Base-by-base conservation (phyloP, 1,140 invertebrate genomes). In the Eurosta solidaginis region DNA sequence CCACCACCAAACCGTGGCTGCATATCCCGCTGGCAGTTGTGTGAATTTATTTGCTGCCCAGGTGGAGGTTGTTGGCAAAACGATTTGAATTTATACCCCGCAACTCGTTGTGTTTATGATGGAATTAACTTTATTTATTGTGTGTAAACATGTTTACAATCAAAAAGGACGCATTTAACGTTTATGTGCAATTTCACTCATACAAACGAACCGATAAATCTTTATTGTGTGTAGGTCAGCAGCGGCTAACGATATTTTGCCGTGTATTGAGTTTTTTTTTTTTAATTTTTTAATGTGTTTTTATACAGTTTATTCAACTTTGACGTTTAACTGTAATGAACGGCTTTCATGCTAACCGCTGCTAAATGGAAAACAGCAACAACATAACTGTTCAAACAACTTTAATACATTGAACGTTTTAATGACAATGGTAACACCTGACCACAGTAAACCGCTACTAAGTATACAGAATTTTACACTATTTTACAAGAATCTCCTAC, bases 121-220 rank as follows among this genome's bases (percentile, higher is more conserved):
- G 54, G 54, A 29, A 33, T 59, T 59, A 59, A 33, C n/a, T 68
- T 22, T 68, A 68, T 68, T 68, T 68, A 68, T 42, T 68, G 59
- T 40, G 59, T 68, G 6, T 17, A 68, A 68, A 68, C 59, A 68
- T 40, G 59, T 68, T 42, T 40, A 22, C 59, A 40, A 29, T 68
- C 59, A 33, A 17, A 40, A 68, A 68, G 59, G 59, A 68, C 59
- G 7, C 33, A 40, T 68, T 68, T 40, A 68, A 36, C n/a, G 29
- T 36, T 68, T 40, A 68, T 36, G 1, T 4, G 20, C 10, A 4
- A 4, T 52, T 52, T n/a, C n/a, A n/a, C n/a, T n/a, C n/a, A n/a
- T n/a, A n/a, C n/a, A n/a, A n/a, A n/a, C n/a, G n/a, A n/a, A n/a
- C n/a, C n/a, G n/a, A n/a, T n/a, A n/a, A n/a, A n/a, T n/a, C n/a